Evolutionary conservation across 2,888 invertebrate species (phyloP).

Genomic region (Apamea anceps): DNA sequence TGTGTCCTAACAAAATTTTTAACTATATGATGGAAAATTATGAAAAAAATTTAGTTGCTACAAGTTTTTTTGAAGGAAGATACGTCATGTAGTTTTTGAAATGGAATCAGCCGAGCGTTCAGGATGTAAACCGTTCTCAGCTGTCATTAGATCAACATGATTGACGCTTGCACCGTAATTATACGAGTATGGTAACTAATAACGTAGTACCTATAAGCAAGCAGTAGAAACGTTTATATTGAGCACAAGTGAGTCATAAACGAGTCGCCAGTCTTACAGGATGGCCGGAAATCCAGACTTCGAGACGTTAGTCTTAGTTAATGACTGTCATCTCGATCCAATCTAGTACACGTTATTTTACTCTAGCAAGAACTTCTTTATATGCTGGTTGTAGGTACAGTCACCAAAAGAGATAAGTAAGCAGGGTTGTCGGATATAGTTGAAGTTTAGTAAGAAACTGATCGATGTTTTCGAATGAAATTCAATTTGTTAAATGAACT

Average conservation of each 20-base stretch:
- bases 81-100: neutral
- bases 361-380: slow-evolving; percentile 68
- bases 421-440: too few relatives aligned
- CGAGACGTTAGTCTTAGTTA: slow-evolving; percentile 70
- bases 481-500: too few relatives aligned
- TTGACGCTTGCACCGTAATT: slow-evolving; percentile 76
- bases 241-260: slow-evolving; percentile 73
- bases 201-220: slow-evolving; percentile 65
- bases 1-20: neutral
- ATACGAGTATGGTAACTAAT: slow-evolving; percentile 68
- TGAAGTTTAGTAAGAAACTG: too few relatives aligned
- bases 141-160: slow-evolving; percentile 80
- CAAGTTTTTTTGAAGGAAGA: neutral
- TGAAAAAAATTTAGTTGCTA: neutral
- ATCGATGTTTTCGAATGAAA: too few relatives aligned
- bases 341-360: slow-evolving; percentile 74
- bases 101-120: slow-evolving; percentile 21
- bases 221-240: slow-evolving; percentile 49
- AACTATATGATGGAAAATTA: neutral
- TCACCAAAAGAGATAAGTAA: too few relatives aligned
- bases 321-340: slow-evolving; percentile 74
- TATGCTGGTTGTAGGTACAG: slow-evolving; percentile 48
- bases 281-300: slow-evolving; percentile 81
- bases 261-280: slow-evolving; percentile 65
- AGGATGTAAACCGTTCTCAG: slow-evolving; percentile 64